These are phyloP conservation scores for Urocynchramus pylzowi DNA, from an alignment of 2,113 vertebrate genomes.

Conservation along the genomic window DNA sequence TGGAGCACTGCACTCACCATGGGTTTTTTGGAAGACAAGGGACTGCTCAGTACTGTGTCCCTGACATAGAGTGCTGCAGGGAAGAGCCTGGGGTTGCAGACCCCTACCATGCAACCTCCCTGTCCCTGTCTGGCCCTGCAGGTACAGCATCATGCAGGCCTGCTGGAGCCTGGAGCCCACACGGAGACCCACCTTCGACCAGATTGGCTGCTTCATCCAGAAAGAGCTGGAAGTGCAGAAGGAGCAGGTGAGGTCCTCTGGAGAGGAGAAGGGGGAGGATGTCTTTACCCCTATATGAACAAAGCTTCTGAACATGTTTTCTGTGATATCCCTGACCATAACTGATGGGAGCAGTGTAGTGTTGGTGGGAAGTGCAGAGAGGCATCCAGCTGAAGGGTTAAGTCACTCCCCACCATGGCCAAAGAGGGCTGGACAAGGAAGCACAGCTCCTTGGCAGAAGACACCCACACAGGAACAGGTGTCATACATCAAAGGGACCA, in stretches of 20 bases:
- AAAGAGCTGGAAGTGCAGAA: slow-evolving; percentile 71
- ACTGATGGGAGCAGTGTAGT: not conserved
- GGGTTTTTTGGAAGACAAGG: not conserved
- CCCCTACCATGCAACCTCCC: fast-evolving
- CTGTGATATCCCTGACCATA: no score
- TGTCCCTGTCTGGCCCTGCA: slow-evolving; percentile 29
- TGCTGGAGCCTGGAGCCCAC: slow-evolving; percentile 94
- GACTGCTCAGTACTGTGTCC: not conserved
- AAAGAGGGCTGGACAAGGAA: not conserved
- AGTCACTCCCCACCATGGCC: not conserved
- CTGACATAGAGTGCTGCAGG: not conserved
- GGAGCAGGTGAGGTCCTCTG: slow-evolving; percentile 69
- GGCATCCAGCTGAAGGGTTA: not conserved
- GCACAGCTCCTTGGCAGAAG: not conserved
- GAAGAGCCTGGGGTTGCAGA: not conserved
- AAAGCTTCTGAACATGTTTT: not conserved
- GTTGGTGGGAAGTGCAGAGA: not conserved
- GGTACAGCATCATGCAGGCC: slow-evolving; percentile 90
- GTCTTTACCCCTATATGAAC: fast-evolving
- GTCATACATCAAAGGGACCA: not conserved
- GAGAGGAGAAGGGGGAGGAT: not conserved
- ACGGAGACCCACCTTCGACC: slow-evolving; percentile 83
- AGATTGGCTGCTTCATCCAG: slow-evolving; percentile 84
- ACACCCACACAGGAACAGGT: fast-evolving
- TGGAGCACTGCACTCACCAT: fast-evolving